Percentiles rank a stretch among this genome's conserved stretches.
phyloP scores from a whole-genome alignment of 1,140 invertebrate genomes.

The Samia ricini region DNA sequence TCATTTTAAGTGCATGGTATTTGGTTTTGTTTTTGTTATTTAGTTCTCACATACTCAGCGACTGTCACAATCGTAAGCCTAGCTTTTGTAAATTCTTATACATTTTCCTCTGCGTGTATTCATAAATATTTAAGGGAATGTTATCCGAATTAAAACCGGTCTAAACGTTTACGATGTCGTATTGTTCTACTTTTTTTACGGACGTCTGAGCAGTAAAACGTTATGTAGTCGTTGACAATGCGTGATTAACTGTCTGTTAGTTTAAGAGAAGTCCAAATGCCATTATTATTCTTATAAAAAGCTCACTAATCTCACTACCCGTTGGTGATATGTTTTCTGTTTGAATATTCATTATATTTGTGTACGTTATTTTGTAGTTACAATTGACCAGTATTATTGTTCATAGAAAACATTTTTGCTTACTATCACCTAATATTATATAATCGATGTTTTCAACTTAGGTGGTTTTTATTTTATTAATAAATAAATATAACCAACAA shows the following conservation, averaged over 20 bases:
- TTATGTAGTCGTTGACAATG: constrained; percentile 27
- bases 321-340: constrained; percentile 46
- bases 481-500: no score
- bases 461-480: no score
- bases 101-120: constrained; percentile 27
- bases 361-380: background rate
- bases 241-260: constrained; percentile 28
- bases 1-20: constrained; percentile 34
- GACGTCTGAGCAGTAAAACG: constrained; percentile 28
- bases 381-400: no score
- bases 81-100: constrained; percentile 36
- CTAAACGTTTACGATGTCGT: constrained; percentile 37
- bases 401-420: no score
- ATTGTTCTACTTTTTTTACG: constrained; percentile 35
- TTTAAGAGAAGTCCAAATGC: constrained; percentile 18
- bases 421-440: no score
- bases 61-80: constrained; percentile 32
- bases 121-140: constrained; percentile 46
- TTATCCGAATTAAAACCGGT: constrained; percentile 43
- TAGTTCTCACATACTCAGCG: constrained; percentile 26
- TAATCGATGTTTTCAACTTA: no score
- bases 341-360: constrained; percentile 16
- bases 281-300: constrained; percentile 12
- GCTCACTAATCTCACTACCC: constrained; percentile 31
- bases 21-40: constrained; percentile 29